Conservation (phyloP, 30 jellyfish, hydroid and myxozoan genomes). For the Turritopsis dohrnii region DNA sequence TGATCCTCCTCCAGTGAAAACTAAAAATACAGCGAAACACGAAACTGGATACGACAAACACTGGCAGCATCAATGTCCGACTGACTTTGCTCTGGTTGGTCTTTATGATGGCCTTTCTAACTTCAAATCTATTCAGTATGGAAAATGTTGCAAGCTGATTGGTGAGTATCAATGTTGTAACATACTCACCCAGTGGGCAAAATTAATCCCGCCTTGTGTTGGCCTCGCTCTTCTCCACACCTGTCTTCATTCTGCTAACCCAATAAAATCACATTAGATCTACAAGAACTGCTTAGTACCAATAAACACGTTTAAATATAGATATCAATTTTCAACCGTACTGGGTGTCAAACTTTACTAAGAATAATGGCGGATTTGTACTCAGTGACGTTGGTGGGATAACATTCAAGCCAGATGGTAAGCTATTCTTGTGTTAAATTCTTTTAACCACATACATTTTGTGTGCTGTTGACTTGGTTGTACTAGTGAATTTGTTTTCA, state of each 20-base stretch:
- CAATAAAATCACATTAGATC: too few species aligned
- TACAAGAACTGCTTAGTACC: too few species aligned
- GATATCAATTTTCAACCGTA: background rate
- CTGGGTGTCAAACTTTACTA: background rate
- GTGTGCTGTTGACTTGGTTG: background rate
- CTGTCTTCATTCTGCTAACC: too few species aligned
- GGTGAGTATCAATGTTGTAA: conserved; percentile 22
- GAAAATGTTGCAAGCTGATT: conserved; percentile 58
- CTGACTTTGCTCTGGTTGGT: conserved; percentile 52
- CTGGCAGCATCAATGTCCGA: conserved; percentile 74
- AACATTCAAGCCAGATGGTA: background rate
- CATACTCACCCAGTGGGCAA: too few species aligned
- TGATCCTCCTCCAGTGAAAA: too few species aligned
- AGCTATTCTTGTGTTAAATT: background rate
- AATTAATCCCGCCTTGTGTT: too few species aligned
- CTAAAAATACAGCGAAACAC: background rate
- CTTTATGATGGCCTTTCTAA: conserved; percentile 38
- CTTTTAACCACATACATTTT: background rate
- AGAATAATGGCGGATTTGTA: background rate
- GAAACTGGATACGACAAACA: background rate
- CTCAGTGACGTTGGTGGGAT: conserved; percentile 8
- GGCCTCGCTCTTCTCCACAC: too few species aligned
- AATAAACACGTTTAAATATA: background rate
- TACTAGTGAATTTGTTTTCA: background rate
- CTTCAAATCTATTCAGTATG: conserved; percentile 43